Evolutionary conservation across 2,797 vertebrate species (phyloP).

Genomic region (Naso thynnoides): DNA sequence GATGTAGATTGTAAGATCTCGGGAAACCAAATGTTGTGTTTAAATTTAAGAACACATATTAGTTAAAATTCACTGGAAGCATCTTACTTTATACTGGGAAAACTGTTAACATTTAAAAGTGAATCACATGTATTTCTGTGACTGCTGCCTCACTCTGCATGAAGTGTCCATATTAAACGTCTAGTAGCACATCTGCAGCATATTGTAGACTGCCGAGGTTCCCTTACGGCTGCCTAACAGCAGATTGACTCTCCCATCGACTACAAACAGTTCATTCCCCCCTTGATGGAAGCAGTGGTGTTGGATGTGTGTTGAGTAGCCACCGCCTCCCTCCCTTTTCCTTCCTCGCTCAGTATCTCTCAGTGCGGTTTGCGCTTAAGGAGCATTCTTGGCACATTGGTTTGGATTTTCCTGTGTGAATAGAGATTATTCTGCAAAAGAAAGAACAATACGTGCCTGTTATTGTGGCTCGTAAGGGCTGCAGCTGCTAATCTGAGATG

Average conservation of each 20-base stretch:
- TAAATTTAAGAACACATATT: neutral
- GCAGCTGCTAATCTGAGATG: constrained; percentile 49
- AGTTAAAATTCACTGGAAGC: too few relatives aligned
- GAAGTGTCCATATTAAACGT: constrained; percentile 9
- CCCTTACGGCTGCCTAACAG: constrained; percentile 29
- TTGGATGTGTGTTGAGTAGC: constrained; percentile 33
- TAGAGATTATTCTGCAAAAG: constrained; percentile 60
- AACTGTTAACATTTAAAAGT: neutral
- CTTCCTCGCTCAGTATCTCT: constrained; percentile 19
- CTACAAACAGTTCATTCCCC: constrained; percentile 30
- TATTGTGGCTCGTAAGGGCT: constrained; percentile 28
- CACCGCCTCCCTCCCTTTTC: neutral
- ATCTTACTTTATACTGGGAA: neutral
- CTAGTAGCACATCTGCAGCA: constrained; percentile 17
- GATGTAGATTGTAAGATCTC: neutral
- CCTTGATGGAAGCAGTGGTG: constrained; percentile 13
- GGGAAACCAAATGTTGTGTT: neutral
- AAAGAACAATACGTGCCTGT: constrained; percentile 50
- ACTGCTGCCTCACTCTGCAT: constrained; percentile 12
- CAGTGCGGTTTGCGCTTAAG: constrained; percentile 40
- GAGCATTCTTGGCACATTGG: constrained; percentile 41
- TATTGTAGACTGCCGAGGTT: constrained; percentile 31
- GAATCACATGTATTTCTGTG: neutral
- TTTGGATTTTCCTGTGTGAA: constrained; percentile 53
- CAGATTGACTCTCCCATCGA: constrained; percentile 34